Percentiles rank a stretch among this genome's conserved stretches.
Evolutionary conservation across 2,797 vertebrate species (phyloP).

Genomic region (Paedocypris micromegethes): DNA sequence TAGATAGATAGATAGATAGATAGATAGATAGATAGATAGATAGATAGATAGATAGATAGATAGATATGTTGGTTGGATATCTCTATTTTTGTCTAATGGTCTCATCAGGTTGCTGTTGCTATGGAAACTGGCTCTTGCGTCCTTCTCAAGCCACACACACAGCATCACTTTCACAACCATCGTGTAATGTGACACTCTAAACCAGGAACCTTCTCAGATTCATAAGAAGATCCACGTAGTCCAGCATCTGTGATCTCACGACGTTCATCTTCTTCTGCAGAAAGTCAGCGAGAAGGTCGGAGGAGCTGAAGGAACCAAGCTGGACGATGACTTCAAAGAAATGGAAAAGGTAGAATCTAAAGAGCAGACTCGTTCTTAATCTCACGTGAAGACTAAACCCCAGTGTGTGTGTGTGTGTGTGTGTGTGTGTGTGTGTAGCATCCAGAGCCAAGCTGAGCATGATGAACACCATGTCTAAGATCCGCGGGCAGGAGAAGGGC

Average conservation of each 20-base stretch:
- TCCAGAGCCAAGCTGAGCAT: conserved; percentile 93
- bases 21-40: not conserved
- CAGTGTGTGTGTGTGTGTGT: not conserved
- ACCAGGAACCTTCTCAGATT: not conserved
- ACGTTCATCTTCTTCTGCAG: conserved; percentile 56
- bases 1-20: not conserved
- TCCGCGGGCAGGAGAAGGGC: conserved; percentile 82
- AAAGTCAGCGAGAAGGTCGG: conserved; percentile 97
- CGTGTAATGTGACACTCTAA: not conserved
- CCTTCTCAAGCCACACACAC: not conserved
- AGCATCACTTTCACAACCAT: not conserved
- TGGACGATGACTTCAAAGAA: conserved; percentile 94
- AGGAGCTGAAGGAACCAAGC: conserved; percentile 91
- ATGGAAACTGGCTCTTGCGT: conserved; percentile 38
- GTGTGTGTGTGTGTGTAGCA: conserved; percentile 60
- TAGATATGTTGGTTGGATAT: not conserved
- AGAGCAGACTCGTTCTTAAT: conserved; percentile 21
- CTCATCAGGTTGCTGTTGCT: conserved; percentile 31
- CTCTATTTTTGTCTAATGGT: conserved; percentile 19
- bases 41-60: not conserved
- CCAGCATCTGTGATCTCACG: conserved; percentile 31
- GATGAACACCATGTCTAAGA: conserved; percentile 99
- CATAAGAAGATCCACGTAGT: not conserved
- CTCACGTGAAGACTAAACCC: not conserved
- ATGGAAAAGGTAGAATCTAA: conserved; percentile 83